Percentiles rank a stretch among this genome's conserved stretches.
These are phyloP conservation scores for Myotis vivesi DNA, from an alignment of 2,797 vertebrate species.

Conservation along the genomic window DNA sequence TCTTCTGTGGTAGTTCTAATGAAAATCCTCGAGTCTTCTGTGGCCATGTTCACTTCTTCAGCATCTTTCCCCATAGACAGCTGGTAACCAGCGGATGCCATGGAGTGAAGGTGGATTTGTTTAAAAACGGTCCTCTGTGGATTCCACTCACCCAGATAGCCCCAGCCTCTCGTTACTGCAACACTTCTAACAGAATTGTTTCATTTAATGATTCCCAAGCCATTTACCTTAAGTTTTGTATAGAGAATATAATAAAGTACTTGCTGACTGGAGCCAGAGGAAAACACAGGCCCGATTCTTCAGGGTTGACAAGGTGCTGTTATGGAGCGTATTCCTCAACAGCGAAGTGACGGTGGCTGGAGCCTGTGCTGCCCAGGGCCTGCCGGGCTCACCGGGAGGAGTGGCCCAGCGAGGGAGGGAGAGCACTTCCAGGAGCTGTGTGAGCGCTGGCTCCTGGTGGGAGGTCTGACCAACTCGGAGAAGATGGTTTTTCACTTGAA, in stretches of 20 bases:
- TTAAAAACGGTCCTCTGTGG: neutral
- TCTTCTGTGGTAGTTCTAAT: neutral
- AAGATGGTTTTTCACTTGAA: neutral
- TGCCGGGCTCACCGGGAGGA: no score
- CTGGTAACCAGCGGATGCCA: conserved; percentile 96
- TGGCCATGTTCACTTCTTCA: conserved; percentile 91
- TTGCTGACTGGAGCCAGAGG: conserved; percentile 94
- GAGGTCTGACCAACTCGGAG: conserved; percentile 75
- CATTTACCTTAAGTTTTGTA: neutral
- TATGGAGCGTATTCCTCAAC: neutral
- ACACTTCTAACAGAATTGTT: neutral
- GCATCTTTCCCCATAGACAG: conserved; percentile 98
- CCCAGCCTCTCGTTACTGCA: neutral
- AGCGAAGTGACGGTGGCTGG: neutral
- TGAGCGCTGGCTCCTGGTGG: conserved; percentile 86
- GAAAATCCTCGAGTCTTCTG: neutral
- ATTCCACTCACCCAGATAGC: neutral
- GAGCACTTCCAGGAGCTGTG: conserved; percentile 94
- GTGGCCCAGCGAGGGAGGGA: conserved; percentile 87
- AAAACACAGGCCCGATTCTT: conserved; percentile 89
- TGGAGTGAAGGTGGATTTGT: conserved; percentile 90
- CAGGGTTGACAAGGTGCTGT: conserved; percentile 92
- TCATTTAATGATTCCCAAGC: neutral
- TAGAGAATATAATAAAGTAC: conserved; percentile 93
- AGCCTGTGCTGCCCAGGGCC: neutral